These are phyloP conservation scores for Halichondria panicea DNA, from an alignment of 37 sponge, comb jelly and placozoan species.

Conservation along the genomic window DNA sequence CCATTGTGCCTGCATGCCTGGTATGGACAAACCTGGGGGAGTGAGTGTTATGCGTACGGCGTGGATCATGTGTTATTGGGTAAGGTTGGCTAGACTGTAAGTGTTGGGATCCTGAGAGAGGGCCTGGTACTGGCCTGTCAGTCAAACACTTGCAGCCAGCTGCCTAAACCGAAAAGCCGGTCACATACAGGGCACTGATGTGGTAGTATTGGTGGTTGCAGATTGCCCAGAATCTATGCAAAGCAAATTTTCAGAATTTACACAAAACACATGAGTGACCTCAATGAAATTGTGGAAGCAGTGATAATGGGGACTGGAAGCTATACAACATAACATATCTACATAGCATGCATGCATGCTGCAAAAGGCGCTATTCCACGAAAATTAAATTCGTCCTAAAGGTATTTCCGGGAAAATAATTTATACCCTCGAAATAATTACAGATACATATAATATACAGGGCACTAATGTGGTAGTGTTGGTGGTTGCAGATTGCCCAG, in stretches of 20 bases:
- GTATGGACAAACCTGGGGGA: too few relatives aligned
- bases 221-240: slow-evolving; percentile 87
- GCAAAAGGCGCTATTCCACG: too few relatives aligned
- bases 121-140: slow-evolving; percentile 94
- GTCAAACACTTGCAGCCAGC: slow-evolving; percentile 91
- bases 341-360: too few relatives aligned
- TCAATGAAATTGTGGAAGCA: too few relatives aligned
- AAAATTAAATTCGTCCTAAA: too few relatives aligned
- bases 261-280: neutral
- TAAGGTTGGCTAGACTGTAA: slow-evolving; percentile 91
- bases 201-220: slow-evolving; percentile 92
- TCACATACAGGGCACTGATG: slow-evolving; percentile 95
- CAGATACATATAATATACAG: too few relatives aligned
- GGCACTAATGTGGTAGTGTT: slow-evolving; percentile 94
- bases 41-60: slow-evolving; percentile 88
- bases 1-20: too few relatives aligned
- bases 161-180: slow-evolving; percentile 88
- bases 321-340: too few relatives aligned
- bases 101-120: slow-evolving; percentile 89
- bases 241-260: neutral
- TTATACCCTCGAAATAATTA: too few relatives aligned
- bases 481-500: slow-evolving; percentile 93
- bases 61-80: slow-evolving; percentile 98
- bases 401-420: too few relatives aligned
- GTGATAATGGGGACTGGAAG: too few relatives aligned